Evolutionary conservation across 2,113 vertebrate species (phyloP).

Genomic region (Rhabdomys dilectus): DNA sequence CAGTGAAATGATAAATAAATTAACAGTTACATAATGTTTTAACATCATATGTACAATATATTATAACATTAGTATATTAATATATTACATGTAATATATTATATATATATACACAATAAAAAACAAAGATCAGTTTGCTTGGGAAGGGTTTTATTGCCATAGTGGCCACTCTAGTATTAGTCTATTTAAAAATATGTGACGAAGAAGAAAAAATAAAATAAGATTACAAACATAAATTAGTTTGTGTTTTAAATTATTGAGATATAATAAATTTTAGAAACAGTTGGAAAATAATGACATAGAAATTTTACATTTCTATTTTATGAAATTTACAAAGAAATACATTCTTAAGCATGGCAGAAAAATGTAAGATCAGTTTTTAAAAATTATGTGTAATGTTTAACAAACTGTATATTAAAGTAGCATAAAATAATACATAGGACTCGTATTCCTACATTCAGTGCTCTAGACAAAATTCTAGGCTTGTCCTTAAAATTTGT

Average conservation of each 20-base stretch:
- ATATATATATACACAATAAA: neutral
- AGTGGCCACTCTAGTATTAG: neutral
- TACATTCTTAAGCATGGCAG: neutral
- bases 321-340: neutral
- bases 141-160: neutral
- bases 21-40: too few species aligned
- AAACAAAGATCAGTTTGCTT: neutral
- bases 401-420: neutral
- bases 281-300: neutral
- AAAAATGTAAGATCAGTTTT: neutral
- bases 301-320: neutral
- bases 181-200: neutral
- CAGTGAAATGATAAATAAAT: neutral
- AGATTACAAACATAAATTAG: neutral
- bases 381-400: neutral
- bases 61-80: neutral
- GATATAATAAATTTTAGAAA: neutral
- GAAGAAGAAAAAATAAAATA: neutral
- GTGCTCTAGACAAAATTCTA: neutral
- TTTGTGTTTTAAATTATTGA: constrained; percentile 18
- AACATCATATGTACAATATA: too few species aligned
- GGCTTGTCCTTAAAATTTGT: neutral
- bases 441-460: neutral
- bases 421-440: neutral
- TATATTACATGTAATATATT: neutral